Evolutionary conservation across 2,888 invertebrate species (phyloP), one percentile per base, ranked within the genome.

Genomic region (Protophormia terraenovae): DNA sequence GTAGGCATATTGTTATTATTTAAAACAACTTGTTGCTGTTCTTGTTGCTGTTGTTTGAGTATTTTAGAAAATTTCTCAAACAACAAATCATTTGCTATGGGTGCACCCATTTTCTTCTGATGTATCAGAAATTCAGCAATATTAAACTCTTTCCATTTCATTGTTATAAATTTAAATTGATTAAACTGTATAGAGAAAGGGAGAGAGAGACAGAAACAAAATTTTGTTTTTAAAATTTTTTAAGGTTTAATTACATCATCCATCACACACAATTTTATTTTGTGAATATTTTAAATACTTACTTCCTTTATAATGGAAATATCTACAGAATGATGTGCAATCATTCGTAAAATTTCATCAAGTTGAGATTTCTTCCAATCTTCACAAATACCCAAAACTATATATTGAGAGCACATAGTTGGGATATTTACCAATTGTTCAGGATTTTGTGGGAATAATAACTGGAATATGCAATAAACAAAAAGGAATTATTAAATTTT

Each of bases 131-230:
- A 92, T 78, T 92, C 91, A 27, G 89, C 89, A 2, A 92, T 89
- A 76, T 90, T 89, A 50, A 91, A 92, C 77, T 91, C 91, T 47
- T 91, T 91, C 92, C 92, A 92, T 82, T 89, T 90, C 73, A 92
- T 89, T 69, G 88, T 89, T 84, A 90, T 91, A 86, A 92, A 92
- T 87, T 90, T 91, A 87, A 87, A 89, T 83, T 91, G 90, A 66
- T 89, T 90, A 66, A 90, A 89, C 87, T 91, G 81, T 10, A 1
- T 16, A 62, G 32, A 29, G 0, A 73, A 7, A 82, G 55, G 29
- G 58, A 27, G 66, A 79, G 2, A 72, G 22, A 41, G n/a, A 73
- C 10, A 71, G 24, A 55, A 35, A 69, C 41, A 71, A 32, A 35
- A 47, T 4, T 10, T 35, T 14, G 12, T n/a, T 38, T 27, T 7